Conservation (phyloP, 2,797 vertebrate genomes). For the Oryzias sinensis region DNA sequence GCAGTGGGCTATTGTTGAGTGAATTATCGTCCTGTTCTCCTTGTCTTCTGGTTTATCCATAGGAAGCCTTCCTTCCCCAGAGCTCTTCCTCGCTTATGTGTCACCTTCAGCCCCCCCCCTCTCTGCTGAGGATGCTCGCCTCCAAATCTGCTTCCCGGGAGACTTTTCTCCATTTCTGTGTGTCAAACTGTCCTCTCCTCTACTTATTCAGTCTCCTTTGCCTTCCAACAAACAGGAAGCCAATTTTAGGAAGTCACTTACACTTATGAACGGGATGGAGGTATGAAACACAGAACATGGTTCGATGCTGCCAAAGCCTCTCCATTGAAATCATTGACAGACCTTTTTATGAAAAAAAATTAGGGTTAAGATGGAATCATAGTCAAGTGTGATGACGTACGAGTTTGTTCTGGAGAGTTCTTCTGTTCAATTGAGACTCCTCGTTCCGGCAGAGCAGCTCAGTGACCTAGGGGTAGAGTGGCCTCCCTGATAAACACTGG, state of each 20-base stretch:
- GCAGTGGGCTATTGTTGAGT: slow-evolving; percentile 44
- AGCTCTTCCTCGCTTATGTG: slow-evolving; percentile 36
- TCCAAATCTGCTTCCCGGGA: slow-evolving; percentile 46
- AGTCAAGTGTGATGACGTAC: too few relatives aligned
- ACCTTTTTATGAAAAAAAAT: too few relatives aligned
- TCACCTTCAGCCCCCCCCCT: slow-evolving; percentile 61
- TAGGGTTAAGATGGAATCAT: too few relatives aligned
- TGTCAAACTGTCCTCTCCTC: slow-evolving; percentile 38
- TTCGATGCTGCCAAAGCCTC: not conserved
- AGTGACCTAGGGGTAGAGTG: too few relatives aligned
- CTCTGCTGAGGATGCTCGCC: slow-evolving; percentile 44
- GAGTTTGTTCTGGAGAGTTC: too few relatives aligned
- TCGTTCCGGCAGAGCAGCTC: too few relatives aligned
- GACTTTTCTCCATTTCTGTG: slow-evolving; percentile 32
- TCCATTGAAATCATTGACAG: too few relatives aligned
- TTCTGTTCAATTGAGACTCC: too few relatives aligned
- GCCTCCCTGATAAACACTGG: too few relatives aligned
- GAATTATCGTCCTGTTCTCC: slow-evolving; percentile 59
- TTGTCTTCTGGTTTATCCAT: slow-evolving; percentile 33
- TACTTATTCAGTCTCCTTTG: slow-evolving; percentile 24
- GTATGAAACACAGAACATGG: not conserved
- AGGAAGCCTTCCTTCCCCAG: slow-evolving; percentile 4
- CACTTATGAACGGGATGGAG: slow-evolving; percentile 13
- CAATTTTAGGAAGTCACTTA: not conserved
- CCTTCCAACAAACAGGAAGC: too few relatives aligned